These are phyloP conservation scores for Chromobotia macracanthus DNA, from an alignment of 2,797 vertebrate species.

Conservation along the genomic window DNA sequence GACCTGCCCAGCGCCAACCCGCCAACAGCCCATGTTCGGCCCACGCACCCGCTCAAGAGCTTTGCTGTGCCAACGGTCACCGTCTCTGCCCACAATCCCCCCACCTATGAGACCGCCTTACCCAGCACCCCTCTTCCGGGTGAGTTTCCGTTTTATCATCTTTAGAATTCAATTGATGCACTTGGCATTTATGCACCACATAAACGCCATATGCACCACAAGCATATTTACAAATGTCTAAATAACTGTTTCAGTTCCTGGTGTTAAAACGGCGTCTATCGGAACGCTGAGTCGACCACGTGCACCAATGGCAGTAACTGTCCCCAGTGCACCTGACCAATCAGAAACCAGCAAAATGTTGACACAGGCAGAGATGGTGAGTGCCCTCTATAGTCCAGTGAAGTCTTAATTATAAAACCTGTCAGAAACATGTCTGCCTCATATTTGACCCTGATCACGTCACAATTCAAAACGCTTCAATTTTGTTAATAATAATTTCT, in stretches of 20 bases:
- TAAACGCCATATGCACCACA: too few relatives aligned
- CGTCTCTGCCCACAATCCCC: conserved; percentile 58
- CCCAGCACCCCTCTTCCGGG: conserved; percentile 92
- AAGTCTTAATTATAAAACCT: not conserved
- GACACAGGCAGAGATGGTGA: conserved; percentile 92
- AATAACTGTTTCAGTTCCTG: conserved; percentile 41
- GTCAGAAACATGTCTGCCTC: not conserved
- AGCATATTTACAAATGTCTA: too few relatives aligned
- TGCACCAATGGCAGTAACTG: conserved; percentile 88
- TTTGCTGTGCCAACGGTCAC: conserved; percentile 90
- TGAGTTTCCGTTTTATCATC: conserved; percentile 61
- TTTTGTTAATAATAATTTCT: not conserved
- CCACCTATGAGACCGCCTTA: conserved; percentile 84
- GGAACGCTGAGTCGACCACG: conserved; percentile 92
- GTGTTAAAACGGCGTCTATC: conserved; percentile 93
- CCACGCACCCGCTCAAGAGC: conserved; percentile 94
- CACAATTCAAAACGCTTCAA: not conserved
- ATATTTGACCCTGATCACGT: not conserved
- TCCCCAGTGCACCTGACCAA: conserved; percentile 93
- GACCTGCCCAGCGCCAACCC: conserved; percentile 83
- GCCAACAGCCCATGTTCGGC: conserved; percentile 82
- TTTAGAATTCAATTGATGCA: too few relatives aligned
- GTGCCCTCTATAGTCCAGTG: conserved; percentile 62
- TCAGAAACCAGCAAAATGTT: conserved; percentile 95
- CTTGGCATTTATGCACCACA: too few relatives aligned